Evolutionary conservation across 2,113 vertebrate species (phyloP), one percentile per base, ranked within the genome.

Genomic region (Psettodes erumei): DNA sequence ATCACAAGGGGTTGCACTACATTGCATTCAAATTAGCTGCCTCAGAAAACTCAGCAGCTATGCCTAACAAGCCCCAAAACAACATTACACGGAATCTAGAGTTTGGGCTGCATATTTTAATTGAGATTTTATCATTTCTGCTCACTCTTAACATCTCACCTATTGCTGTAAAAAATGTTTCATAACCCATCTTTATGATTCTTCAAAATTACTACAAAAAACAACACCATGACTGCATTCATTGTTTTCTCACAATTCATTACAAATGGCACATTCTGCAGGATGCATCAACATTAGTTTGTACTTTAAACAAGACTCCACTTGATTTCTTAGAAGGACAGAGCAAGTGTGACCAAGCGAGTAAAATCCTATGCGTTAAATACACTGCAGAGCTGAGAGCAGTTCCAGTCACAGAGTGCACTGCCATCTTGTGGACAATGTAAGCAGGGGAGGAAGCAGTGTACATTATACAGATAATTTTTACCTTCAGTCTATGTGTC

Each of bases 351-450:
- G 8, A 21, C 23, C 18, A n/a, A n/a, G 37, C 1, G n/a, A 59
- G 33, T 65, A 63, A 32, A 56, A 50, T n/a, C 10, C 2, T 18
- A 45, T 12, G 30, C 16, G 8, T 0, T 2, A 38, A 11, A n/a
- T 15, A 37, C 38, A 18, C 25, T 63, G 86, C 79, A 71, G 79
- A 71, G 3, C 25, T 35, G 50, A 28, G 28, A 84, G 43, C 35
- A 43, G 51, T 16, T 30, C 15, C 13, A 54, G 11, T 30, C 21
- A 47, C 21, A 59, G 65, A 66, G 37, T 19, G 86, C 70, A 86
- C 59, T 89, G 89, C 83, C 92, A 92, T 85, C 93, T 88, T 23
- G 92, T 93, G 93, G 92, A 59, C 37, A 48, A 64, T 2, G 4
- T 18, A 19, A 40, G 25, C 1, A 45, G 4, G 25, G 1, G 51